These are phyloP conservation scores for Etia nguti DNA, from an alignment of 2,113 vertebrate genomes.

Conservation along the genomic window DNA sequence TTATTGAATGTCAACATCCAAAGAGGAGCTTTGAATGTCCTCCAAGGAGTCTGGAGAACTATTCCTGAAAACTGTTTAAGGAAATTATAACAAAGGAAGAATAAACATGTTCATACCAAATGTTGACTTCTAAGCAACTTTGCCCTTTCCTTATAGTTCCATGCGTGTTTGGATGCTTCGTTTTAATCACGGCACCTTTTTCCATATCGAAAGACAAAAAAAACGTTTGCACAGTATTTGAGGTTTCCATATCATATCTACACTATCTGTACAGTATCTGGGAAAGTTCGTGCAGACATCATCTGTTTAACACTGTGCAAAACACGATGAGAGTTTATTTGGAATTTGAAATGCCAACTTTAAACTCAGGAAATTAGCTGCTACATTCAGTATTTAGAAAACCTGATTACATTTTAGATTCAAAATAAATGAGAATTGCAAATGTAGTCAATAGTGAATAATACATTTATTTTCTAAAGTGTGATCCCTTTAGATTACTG, in stretches of 20 bases:
- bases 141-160: not conserved
- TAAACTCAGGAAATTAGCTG: slow-evolving; percentile 29
- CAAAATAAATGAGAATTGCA: slow-evolving; percentile 45
- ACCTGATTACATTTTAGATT: slow-evolving; percentile 57
- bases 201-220: not conserved
- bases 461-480: slow-evolving; percentile 30
- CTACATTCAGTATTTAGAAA: slow-evolving; percentile 31
- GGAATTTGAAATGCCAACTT: slow-evolving; percentile 40
- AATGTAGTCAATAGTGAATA: slow-evolving; percentile 31
- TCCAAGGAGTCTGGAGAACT: not conserved
- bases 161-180: not conserved
- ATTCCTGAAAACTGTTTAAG: not conserved
- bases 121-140: not conserved
- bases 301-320: slow-evolving; percentile 42
- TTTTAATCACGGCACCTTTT: not conserved
- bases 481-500: not conserved
- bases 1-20: not conserved
- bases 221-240: not conserved
- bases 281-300: not conserved
- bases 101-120: not conserved
- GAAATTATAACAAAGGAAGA: not conserved
- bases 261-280: slow-evolving; percentile 2
- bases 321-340: slow-evolving; percentile 22
- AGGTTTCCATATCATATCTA: slow-evolving; percentile 14
- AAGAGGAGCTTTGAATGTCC: not conserved